Percentiles rank a stretch among this genome's conserved stretches.
Conservation (phyloP, 2,113 vertebrate species). For the Acrocephalus kingi region DNA sequence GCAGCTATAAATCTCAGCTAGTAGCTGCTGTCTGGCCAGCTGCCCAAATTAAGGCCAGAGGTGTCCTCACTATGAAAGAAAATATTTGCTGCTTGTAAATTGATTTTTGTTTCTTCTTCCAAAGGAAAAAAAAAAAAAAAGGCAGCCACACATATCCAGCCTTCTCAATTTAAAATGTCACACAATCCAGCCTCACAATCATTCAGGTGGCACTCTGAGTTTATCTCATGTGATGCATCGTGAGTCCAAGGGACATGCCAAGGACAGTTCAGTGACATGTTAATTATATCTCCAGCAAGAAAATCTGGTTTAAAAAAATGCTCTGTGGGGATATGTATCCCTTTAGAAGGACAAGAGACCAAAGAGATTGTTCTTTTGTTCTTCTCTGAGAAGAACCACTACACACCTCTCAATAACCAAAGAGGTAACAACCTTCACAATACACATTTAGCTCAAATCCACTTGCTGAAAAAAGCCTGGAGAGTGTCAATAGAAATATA, state of each 20-base stretch:
- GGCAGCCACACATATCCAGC: neutral
- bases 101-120: slow-evolving; percentile 60
- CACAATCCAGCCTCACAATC: slow-evolving; percentile 12
- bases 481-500: slow-evolving; percentile 17
- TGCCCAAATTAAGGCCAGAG: slow-evolving; percentile 62
- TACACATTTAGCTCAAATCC: neutral
- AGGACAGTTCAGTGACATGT: slow-evolving; percentile 46
- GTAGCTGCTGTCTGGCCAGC: slow-evolving; percentile 48
- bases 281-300: slow-evolving; percentile 34
- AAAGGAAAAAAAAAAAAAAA: neutral
- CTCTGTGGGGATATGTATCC: neutral
- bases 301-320: neutral
- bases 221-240: neutral
- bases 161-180: slow-evolving; percentile 63
- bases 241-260: slow-evolving; percentile 22
- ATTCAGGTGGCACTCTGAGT: slow-evolving; percentile 29
- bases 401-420: neutral
- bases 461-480: neutral
- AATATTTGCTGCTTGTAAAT: slow-evolving; percentile 64
- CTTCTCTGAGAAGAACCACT: neutral
- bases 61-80: slow-evolving; percentile 51
- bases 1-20: slow-evolving; percentile 53
- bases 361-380: slow-evolving; percentile 5
- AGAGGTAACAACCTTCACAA: slow-evolving; percentile 8
- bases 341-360: neutral